Percentiles rank a stretch among this genome's conserved stretches.
Conservation (phyloP, 2,113 vertebrate species). For the Microcebus murinus region DNA sequence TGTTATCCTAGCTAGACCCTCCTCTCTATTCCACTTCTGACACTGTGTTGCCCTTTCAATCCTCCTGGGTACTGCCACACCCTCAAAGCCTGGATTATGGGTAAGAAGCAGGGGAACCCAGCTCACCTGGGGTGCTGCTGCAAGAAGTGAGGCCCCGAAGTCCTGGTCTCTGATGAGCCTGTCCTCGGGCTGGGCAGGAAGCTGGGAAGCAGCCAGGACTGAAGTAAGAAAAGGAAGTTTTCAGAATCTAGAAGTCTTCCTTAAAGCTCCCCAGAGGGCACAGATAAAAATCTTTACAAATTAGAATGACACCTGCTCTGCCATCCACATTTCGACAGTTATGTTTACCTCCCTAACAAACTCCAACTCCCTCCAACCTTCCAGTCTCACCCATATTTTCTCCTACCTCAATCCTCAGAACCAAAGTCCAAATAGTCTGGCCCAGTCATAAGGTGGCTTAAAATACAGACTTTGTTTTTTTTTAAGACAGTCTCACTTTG, state of each 20-base stretch:
- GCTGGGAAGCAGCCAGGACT: slow-evolving; percentile 41
- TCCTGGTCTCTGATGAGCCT: slow-evolving; percentile 52
- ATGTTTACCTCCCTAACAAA: background rate
- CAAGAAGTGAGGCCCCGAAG: background rate
- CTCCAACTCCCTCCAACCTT: background rate
- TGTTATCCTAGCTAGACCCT: background rate
- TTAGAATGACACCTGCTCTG: background rate
- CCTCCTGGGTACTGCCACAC: background rate
- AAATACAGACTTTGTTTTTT: background rate
- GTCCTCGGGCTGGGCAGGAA: background rate
- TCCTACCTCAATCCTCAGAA: background rate
- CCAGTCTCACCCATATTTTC: background rate
- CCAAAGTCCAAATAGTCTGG: background rate
- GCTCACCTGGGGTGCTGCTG: slow-evolving; percentile 68
- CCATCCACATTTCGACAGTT: background rate
- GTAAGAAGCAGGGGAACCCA: background rate
- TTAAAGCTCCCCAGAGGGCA: background rate
- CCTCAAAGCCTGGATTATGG: background rate
- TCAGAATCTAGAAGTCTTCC: background rate
- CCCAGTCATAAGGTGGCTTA: background rate
- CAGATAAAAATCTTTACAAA: background rate
- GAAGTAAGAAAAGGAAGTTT: background rate
- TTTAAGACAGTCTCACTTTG: too few species aligned
- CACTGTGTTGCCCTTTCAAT: background rate
- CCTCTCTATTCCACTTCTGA: background rate